Evolutionary conservation across 2,113 vertebrate species (phyloP), one percentile per base, ranked within the genome.

Genomic region (Mus spicilegus): DNA sequence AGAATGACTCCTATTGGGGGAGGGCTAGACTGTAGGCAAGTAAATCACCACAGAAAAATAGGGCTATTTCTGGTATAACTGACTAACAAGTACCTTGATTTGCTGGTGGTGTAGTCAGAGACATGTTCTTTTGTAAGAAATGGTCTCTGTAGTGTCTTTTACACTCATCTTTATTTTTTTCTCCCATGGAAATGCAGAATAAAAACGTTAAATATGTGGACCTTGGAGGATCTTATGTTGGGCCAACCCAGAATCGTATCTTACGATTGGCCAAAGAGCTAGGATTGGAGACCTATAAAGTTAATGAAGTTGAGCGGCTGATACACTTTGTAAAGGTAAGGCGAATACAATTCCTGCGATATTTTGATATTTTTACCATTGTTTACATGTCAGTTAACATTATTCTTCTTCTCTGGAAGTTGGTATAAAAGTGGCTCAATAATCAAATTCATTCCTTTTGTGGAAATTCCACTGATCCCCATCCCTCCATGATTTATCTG

Each of bases 161-260:
- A 95, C 3, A 90, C n/a, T 42, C 91, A 30, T 97, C 97, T 97
- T 80, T 76, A 8, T 24, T 7, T 5, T 46, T 5, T 51, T 39
- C 91, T 16, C 33, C 5, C n/a, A 5, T 91, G 96, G 73, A 39
- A 96, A 97, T 98, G 96, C 97, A 99, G 99, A 99, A 99, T 96
- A 99, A 99, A 93, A 98, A 99, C 94, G 98, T 99, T 92, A 99
- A 99, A 97, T 99, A 99, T 96, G 99, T 99, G 78, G 99, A 99
- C 96, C 99, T 99, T 80, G 99, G 99, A 69, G 99, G 99, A 94
- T 99, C 99, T 26, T 99, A 99, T 2, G 97, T 99, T 84, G 99
- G 99, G 1, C 99, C 99, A 65, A 99, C 99, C 22, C 99, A 99
- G 97, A 99, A 99, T 97, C 99, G 99, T 85, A 98, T 99, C 86